phyloP scores from a whole-genome alignment of 2,113 vertebrate genomes.

The Bothrops jararaca region DNA sequence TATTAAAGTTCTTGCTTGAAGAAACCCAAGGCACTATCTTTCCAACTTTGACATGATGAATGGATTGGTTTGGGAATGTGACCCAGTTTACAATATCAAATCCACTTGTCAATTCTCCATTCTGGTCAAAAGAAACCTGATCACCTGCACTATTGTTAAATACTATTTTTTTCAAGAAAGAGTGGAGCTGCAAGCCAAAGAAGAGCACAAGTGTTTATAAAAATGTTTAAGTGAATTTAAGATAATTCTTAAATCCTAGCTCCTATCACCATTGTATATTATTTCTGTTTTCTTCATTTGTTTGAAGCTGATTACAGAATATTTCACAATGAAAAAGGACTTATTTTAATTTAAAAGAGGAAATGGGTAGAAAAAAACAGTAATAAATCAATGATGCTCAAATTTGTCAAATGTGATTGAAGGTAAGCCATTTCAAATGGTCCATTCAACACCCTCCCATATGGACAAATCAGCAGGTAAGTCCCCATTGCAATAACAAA shows the following conservation, averaged over 20 bases:
- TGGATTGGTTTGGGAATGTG: background rate
- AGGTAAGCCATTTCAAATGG: background rate
- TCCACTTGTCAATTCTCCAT: background rate
- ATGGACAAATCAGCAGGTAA: background rate
- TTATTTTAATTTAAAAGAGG: background rate
- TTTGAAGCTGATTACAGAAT: background rate
- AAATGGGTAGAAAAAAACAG: background rate
- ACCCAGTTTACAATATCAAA: background rate
- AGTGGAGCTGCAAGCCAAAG: background rate
- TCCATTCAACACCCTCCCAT: background rate
- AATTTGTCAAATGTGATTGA: background rate
- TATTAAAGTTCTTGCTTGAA: background rate
- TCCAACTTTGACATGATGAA: conserved; percentile 3
- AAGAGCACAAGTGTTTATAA: background rate
- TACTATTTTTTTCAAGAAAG: background rate
- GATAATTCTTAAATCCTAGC: background rate
- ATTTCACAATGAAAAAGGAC: background rate
- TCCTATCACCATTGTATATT: background rate
- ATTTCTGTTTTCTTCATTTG: background rate
- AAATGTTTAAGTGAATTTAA: background rate
- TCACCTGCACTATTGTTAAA: background rate
- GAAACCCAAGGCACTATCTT: background rate
- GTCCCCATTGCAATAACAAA: background rate
- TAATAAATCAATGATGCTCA: background rate
- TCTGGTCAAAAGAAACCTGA: background rate